Evolutionary conservation across 2,888 invertebrate genomes (phyloP).

Genomic region (Platycheirus albimanus): DNA sequence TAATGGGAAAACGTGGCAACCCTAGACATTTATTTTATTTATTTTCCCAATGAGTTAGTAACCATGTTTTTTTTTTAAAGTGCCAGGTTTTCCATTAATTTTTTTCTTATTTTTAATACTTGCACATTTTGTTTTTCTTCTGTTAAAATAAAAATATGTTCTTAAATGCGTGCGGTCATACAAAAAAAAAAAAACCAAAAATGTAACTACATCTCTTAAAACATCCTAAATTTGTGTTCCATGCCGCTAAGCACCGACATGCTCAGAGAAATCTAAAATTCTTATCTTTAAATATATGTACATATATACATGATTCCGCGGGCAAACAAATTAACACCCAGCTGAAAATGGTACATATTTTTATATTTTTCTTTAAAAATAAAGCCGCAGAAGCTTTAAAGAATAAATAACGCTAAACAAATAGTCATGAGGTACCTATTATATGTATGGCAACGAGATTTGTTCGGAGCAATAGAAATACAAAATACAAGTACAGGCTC

Average conservation of each 20-base stretch:
- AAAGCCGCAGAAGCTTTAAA: slow-evolving; percentile 15
- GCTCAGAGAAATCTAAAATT: neutral
- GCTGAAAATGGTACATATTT: neutral
- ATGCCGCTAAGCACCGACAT: neutral
- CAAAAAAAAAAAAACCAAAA: neutral
- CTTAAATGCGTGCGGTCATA: too few species aligned
- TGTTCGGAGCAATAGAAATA: neutral
- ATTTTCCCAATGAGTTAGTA: slow-evolving; percentile 45
- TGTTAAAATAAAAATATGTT: too few species aligned
- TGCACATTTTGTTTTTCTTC: too few species aligned
- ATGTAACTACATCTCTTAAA: slow-evolving; percentile 18
- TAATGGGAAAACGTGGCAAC: slow-evolving; percentile 75
- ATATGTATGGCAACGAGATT: neutral
- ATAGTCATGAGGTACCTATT: too few species aligned
- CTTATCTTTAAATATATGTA: slow-evolving; percentile 26
- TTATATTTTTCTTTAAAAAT: slow-evolving; percentile 5
- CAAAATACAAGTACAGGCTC: neutral
- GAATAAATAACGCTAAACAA: neutral
- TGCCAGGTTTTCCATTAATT: slow-evolving; percentile 65
- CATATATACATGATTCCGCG: neutral
- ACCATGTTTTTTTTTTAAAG: slow-evolving; percentile 17
- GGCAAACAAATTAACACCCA: slow-evolving; percentile 21
- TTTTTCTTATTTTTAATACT: slow-evolving; percentile 3
- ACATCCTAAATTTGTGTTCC: slow-evolving; percentile 12
- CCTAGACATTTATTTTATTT: slow-evolving; percentile 66